Base-by-base conservation (phyloP, 1,140 invertebrate species). In the Magallana angulata region DNA sequence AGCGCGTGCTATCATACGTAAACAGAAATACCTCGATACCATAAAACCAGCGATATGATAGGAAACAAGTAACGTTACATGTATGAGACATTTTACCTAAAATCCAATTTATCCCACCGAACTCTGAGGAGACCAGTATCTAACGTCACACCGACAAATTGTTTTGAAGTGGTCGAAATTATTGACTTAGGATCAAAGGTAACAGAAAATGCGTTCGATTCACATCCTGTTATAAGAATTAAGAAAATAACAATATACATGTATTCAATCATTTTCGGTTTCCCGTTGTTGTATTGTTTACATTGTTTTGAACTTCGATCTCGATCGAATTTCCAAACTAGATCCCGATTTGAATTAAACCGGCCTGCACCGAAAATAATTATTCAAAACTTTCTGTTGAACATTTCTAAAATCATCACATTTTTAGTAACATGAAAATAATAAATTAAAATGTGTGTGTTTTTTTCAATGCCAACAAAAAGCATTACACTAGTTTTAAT, bases 141-240 rank as follows among this genome's bases (percentile, higher is more conserved):
- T 7, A 76, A 24, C 4, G 68, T 76, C 1, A 76, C 14, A 1
- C 68, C 68, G 0, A 76, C 24, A 76, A 36, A 76, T 11, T 76
- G 68, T 30, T 12, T 76, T 48, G 68, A 76, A 7, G 68, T 76
- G 24, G 68, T 76, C 24, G 68, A 76, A 36, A 36, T 76, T 76
- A 76, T 76, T 24, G 68, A 11, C 24, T 62, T 12, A 16, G 60
- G 14, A 62, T 76, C 68, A 76, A 76, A 76, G 9, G 68, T 76
- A 76, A 76, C 8, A 12, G 24, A 8, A 30, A 76, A 11, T 12
- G 68, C 24, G 30, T 76, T 30, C 30, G 24, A 76, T 9, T 76
- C 24, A 30, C 18, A 30, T 24, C 68, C 18, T 11, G 36, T 9
- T 48, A 48, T 48, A 30, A 76, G 11, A 8, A 76, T 8, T 11